Percentiles rank a stretch among this genome's conserved stretches.
Evolutionary conservation across 1,140 invertebrate genomes (phyloP).

Genomic region (Bombus superbus): DNA sequence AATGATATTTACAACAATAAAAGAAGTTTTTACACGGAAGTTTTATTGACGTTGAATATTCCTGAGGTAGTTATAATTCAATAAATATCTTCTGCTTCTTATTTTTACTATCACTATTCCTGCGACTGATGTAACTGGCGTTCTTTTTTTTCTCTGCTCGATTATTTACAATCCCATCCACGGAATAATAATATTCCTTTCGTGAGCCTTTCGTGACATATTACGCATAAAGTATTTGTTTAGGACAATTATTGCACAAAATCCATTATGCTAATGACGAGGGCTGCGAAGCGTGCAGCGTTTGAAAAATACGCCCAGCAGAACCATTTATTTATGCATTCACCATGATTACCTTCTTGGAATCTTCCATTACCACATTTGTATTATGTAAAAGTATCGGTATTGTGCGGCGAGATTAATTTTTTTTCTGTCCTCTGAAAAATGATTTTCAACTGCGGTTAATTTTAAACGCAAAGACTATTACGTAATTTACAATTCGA

Average conservation of each 20-base stretch:
- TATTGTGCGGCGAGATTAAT: background rate
- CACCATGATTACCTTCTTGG: constrained; percentile 16
- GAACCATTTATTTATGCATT: constrained; percentile 27
- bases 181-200: background rate
- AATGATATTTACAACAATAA: too few species aligned
- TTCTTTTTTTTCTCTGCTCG: background rate
- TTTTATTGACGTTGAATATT: background rate
- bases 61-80: background rate
- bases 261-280: constrained; percentile 13
- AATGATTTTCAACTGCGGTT: background rate
- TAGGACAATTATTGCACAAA: constrained; percentile 16
- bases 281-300: background rate
- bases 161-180: background rate
- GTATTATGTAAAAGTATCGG: constrained; percentile 6
- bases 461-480: background rate
- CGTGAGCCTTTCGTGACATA: background rate
- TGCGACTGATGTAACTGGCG: background rate
- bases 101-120: background rate
- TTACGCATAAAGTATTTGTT: background rate
- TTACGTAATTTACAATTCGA: background rate
- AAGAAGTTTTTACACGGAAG: background rate
- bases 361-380: constrained; percentile 11
- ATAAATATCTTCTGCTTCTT: background rate
- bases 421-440: background rate
- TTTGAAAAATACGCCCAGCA: background rate